Percentiles rank a stretch among this genome's conserved stretches.
Evolutionary conservation across 2,888 invertebrate genomes (phyloP).

Genomic region (Synanthedon formicaeformis): DNA sequence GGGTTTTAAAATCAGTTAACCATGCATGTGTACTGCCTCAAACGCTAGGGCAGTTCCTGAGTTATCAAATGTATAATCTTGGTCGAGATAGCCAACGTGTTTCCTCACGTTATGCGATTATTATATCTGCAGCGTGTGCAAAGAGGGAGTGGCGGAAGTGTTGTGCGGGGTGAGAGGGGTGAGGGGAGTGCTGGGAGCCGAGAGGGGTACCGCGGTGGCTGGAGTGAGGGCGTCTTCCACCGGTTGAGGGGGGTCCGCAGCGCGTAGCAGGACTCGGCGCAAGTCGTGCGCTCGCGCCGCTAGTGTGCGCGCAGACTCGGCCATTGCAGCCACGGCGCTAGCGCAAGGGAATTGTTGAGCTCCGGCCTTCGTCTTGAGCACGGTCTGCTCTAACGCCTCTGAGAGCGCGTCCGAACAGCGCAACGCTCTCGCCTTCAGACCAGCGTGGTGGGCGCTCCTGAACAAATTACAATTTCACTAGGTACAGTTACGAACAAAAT

Average conservation of each 20-base stretch:
- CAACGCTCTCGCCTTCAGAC: conserved; percentile 78
- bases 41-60: too few relatives aligned
- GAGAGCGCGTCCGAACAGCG: conserved; percentile 84
- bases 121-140: conserved; percentile 51
- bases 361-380: conserved; percentile 89
- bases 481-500: not conserved
- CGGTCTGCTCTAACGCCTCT: conserved; percentile 84
- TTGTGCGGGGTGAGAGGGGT: conserved; percentile 34
- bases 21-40: too few relatives aligned
- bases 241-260: conserved; percentile 63
- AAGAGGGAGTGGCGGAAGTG: conserved; percentile 27
- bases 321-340: conserved; percentile 92
- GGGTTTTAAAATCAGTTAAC: too few relatives aligned
- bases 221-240: conserved; percentile 38
- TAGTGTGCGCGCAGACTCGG: conserved; percentile 88
- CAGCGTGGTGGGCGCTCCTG: conserved; percentile 81
- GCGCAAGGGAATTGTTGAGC: conserved; percentile 94
- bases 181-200: conserved; percentile 46
- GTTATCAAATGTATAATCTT: too few relatives aligned
- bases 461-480: conserved; percentile 2
- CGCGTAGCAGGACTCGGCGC: conserved; percentile 79
- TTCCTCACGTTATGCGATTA: not conserved
- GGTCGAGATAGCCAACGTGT: too few relatives aligned
- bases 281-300: conserved; percentile 86
- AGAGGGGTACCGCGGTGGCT: conserved; percentile 39